Percentiles rank a stretch among this genome's conserved stretches.
These are phyloP conservation scores for Hexactinellida sp. DNA, from an alignment of 37 sponge, comb jelly and placozoan species.

Conservation along the genomic window DNA sequence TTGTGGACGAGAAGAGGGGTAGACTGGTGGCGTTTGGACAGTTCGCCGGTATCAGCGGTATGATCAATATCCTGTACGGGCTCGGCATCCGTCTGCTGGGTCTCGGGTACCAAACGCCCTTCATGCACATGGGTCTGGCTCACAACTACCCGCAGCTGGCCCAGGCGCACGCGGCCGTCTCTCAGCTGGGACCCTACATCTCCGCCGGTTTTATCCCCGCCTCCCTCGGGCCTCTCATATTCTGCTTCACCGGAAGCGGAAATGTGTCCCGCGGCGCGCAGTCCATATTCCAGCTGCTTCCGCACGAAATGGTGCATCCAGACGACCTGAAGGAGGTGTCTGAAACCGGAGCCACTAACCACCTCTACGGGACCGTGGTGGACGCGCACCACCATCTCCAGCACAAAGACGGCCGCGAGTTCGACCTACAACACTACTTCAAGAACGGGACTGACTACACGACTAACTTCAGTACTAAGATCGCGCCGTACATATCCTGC, in stretches of 20 bases:
- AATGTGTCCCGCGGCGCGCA: conserved; percentile 94
- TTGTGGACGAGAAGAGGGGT: conserved; percentile 45
- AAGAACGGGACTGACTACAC: conserved; percentile 37
- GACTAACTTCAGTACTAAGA: conserved; percentile 28
- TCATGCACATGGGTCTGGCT: conserved; percentile 74
- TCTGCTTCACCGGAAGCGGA: conserved; percentile 86
- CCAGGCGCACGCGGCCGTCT: conserved; percentile 67
- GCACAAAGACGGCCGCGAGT: conserved; percentile 30
- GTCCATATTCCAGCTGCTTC: conserved; percentile 75
- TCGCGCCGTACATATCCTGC: conserved; percentile 74
- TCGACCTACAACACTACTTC: conserved; percentile 32
- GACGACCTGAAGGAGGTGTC: conserved; percentile 55
- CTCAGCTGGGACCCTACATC: conserved; percentile 58
- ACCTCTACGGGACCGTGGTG: conserved; percentile 59
- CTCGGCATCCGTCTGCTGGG: conserved; percentile 74
- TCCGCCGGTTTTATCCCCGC: conserved; percentile 38
- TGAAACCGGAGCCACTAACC: conserved; percentile 53
- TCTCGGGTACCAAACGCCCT: conserved; percentile 84
- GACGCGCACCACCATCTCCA: conserved; percentile 42
- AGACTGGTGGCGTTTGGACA: conserved; percentile 90
- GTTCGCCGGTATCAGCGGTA: conserved; percentile 83
- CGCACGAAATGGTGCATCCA: conserved; percentile 75
- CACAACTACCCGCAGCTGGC: conserved; percentile 73
- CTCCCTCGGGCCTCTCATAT: conserved; percentile 62
- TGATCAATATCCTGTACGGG: conserved; percentile 87